phyloP scores from a whole-genome alignment of 2,797 vertebrate genomes.

The Poliocrania exsul region DNA sequence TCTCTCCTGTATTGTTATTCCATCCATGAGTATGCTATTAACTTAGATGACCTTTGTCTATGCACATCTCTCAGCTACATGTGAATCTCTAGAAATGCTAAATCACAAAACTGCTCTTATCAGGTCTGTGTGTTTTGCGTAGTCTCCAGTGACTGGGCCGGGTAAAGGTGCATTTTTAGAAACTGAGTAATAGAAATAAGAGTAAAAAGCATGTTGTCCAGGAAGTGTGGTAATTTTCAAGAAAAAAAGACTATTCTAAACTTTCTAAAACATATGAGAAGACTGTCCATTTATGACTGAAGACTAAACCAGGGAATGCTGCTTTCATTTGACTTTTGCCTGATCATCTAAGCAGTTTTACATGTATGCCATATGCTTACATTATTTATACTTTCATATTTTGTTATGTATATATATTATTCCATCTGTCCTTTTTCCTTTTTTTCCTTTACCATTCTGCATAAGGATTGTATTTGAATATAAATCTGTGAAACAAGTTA shows the following conservation, averaged over 20 bases:
- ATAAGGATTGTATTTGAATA: background rate
- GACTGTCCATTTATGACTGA: background rate
- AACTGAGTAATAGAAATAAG: background rate
- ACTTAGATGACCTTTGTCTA: slow-evolving; percentile 28
- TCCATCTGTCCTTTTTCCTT: background rate
- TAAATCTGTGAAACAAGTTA: background rate
- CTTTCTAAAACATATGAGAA: background rate
- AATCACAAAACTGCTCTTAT: slow-evolving; percentile 15
- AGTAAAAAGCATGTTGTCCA: background rate
- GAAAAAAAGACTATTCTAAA: background rate
- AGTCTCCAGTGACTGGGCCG: background rate
- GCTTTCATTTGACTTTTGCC: background rate
- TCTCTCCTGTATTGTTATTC: background rate
- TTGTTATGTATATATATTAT: background rate
- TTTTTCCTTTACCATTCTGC: background rate
- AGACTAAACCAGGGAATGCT: background rate
- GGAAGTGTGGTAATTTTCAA: background rate
- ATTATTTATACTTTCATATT: background rate
- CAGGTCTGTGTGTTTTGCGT: slow-evolving; percentile 3
- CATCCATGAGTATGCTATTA: background rate
- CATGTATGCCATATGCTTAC: background rate
- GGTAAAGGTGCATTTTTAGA: background rate
- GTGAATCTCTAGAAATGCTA: slow-evolving; percentile 45
- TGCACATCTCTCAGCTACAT: background rate
- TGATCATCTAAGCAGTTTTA: background rate